Conservation (phyloP, 2,113 vertebrate species). For the Octodon degus region DNA sequence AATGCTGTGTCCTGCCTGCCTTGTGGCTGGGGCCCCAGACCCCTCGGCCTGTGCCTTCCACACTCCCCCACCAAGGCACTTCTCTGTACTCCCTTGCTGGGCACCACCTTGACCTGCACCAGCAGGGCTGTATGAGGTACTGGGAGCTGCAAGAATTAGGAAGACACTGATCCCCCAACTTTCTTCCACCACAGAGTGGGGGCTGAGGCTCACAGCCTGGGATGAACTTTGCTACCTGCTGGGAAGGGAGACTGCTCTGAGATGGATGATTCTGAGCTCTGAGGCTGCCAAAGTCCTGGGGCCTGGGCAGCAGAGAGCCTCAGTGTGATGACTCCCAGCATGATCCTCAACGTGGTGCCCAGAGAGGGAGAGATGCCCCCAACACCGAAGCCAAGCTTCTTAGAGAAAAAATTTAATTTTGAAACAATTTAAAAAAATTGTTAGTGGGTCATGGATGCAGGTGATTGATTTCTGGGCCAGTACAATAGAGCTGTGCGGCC, state of each 20-base stretch:
- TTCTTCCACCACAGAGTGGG: rapidly evolving
- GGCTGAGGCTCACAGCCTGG: not conserved
- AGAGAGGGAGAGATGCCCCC: not conserved
- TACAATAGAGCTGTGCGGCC: not conserved
- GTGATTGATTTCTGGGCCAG: too few relatives aligned
- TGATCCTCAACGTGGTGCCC: not conserved
- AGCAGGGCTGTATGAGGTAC: not conserved
- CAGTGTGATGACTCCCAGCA: not conserved
- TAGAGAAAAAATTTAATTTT: not conserved
- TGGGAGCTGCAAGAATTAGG: too few relatives aligned
- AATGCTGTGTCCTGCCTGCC: not conserved
- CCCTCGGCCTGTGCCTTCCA: not conserved
- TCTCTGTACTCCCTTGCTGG: not conserved
- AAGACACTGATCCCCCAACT: not conserved
- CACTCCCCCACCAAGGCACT: not conserved
- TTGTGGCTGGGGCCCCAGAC: not conserved
- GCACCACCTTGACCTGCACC: not conserved
- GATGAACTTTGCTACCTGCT: not conserved
- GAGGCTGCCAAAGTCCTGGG: not conserved
- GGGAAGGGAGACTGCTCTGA: not conserved
- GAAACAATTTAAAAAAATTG: not conserved
- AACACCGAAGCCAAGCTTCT: not conserved
- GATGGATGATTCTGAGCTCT: not conserved
- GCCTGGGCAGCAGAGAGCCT: not conserved
- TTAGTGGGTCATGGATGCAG: rapidly evolving